These are phyloP conservation scores for Torymus aiolomorphi DNA, from an alignment of 2,888 invertebrate species.

Conservation along the genomic window DNA sequence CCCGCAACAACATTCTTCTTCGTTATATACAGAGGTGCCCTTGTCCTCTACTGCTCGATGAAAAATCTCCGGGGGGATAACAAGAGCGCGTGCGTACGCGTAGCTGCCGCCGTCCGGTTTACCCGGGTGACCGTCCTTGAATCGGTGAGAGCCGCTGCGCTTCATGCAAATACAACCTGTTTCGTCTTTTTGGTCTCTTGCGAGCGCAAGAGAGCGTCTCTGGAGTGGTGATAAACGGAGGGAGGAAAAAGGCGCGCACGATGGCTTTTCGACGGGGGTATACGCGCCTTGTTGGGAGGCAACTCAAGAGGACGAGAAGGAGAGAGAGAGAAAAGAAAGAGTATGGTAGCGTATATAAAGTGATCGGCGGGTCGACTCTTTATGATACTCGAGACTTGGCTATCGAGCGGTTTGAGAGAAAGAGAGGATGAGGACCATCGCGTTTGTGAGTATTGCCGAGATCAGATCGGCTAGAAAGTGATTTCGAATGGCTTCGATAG, in stretches of 20 bases:
- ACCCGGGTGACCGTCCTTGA: slow-evolving; percentile 43
- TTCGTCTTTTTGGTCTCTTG: background rate
- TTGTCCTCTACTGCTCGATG: slow-evolving; percentile 13
- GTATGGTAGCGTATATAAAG: slow-evolving; percentile 43
- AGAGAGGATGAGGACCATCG: slow-evolving; percentile 24
- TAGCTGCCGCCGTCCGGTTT: slow-evolving; percentile 33
- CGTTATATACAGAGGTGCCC: no score
- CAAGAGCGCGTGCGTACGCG: background rate
- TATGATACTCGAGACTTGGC: slow-evolving; percentile 42
- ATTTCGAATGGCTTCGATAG: no score
- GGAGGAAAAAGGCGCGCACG: slow-evolving; percentile 17
- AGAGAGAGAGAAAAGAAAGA: background rate
- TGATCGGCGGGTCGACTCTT: slow-evolving; percentile 19
- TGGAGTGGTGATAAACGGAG: background rate
- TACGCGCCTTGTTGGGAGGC: background rate
- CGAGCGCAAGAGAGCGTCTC: background rate
- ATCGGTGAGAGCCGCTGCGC: background rate
- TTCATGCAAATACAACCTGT: slow-evolving; percentile 29
- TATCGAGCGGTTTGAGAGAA: slow-evolving; percentile 6
- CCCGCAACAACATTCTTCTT: slow-evolving; percentile 12
- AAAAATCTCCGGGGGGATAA: slow-evolving; percentile 16
- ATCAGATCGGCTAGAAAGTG: background rate
- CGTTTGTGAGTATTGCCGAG: slow-evolving; percentile 41
- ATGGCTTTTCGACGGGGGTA: no score
- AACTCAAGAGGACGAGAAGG: background rate